A percentile compares a stretch with the other conserved stretches of the same genome.
phyloP scores from a whole-genome alignment of 2,113 vertebrate species.

The Onychostoma macrolepis region DNA sequence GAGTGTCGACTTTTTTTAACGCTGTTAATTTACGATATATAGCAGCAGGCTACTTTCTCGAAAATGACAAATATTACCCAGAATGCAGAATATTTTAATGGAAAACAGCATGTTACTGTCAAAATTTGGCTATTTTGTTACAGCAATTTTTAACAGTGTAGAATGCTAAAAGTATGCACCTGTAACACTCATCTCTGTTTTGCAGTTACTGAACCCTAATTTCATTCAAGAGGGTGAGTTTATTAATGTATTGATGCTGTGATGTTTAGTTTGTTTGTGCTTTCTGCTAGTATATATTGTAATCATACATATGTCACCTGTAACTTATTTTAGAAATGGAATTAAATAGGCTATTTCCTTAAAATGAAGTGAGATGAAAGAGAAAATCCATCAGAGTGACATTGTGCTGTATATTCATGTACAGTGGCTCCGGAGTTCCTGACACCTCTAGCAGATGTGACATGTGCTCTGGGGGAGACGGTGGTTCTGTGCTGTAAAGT shows the following conservation, averaged over 20 bases:
- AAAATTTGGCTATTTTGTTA: no score
- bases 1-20: no score
- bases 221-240: slow-evolving; percentile 98
- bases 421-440: slow-evolving; percentile 97
- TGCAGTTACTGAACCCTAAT: slow-evolving; percentile 98
- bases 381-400: not conserved
- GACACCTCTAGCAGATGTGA: slow-evolving; percentile 88
- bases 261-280: not conserved
- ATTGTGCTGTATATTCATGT: not conserved
- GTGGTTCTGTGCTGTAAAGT: slow-evolving; percentile 94
- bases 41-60: no score
- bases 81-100: no score
- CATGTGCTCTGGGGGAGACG: slow-evolving; percentile 92
- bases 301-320: not conserved
- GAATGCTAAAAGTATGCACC: not conserved
- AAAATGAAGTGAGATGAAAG: not conserved
- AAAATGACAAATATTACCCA: no score
- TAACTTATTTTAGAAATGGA: not conserved
- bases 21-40: no score
- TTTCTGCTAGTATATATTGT: not conserved
- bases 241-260: not conserved
- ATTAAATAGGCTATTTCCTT: not conserved
- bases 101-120: no score
- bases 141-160: no score
- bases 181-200: slow-evolving; percentile 63